phyloP scores from a whole-genome alignment of 1,140 invertebrate species.

The Mya arenaria region DNA sequence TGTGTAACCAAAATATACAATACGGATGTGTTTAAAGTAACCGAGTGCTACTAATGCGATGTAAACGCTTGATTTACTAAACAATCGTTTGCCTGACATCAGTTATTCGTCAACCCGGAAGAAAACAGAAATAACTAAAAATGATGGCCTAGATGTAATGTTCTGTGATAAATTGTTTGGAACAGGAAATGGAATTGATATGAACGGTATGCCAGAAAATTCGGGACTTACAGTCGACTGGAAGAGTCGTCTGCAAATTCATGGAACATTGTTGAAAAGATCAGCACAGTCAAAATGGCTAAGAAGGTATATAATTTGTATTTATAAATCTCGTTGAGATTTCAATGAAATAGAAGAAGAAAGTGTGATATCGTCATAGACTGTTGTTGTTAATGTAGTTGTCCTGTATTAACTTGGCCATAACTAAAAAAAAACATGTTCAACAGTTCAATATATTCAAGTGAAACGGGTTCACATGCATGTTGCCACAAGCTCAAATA shows the following conservation, averaged over 20 bases:
- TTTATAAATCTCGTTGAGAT: no score
- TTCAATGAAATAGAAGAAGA: no score
- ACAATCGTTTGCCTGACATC: constrained; percentile 2
- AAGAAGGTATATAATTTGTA: constrained; percentile 26
- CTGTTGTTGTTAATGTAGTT: no score
- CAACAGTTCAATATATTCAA: no score
- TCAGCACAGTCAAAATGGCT: constrained; percentile 47
- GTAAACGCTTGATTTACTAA: constrained; percentile 17
- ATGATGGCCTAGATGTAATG: constrained; percentile 47
- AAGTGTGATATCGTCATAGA: no score
- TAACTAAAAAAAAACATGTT: no score
- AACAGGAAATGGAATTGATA: constrained; percentile 43
- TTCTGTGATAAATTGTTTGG: constrained; percentile 10
- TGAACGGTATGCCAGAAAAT: constrained; percentile 53
- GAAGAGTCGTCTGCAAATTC: constrained; percentile 36
- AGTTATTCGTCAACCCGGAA: constrained; percentile 37
- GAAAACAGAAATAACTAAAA: neutral
- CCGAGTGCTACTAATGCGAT: no score
- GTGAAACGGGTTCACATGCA: no score
- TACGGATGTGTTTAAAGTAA: no score
- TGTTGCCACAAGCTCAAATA: no score
- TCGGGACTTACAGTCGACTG: constrained; percentile 2
- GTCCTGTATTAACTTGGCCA: no score
- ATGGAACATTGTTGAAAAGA: constrained; percentile 26
- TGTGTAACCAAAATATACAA: no score